Base-by-base conservation (phyloP, 2,797 vertebrate genomes). In the Neosilurus hyrtlii region DNA sequence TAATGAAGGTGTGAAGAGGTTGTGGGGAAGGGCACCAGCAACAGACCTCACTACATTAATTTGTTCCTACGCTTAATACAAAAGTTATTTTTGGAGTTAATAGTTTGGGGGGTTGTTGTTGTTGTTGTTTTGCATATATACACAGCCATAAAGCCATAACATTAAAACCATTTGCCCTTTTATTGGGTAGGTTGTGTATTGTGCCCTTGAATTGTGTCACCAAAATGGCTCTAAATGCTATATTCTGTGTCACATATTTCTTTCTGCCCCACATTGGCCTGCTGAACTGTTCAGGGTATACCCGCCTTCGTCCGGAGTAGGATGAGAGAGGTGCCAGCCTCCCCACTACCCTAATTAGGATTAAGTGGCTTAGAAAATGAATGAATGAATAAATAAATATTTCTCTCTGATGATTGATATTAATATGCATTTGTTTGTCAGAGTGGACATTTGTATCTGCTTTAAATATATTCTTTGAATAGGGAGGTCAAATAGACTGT, bases 1-100 rank as follows among this genome's bases (percentile, higher is more conserved):
- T 54, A 54, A 73, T 54, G 51, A 73, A 73, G 51, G 70, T 54
- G 24, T 73, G 49, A 54, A n/a, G 51, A 54, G 70, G 70, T 54
- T 72, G 51, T 54, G 51, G 8, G 22, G 51, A 73, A 52, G 51
- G 51, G 26, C 70, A 73, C n/a, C 70, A 52, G 49, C 49, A 73
- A 26, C 51, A 73, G 51, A 54, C 15, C 8, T 18, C 8, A 73
- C n/a, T 8, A 26, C 8, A 10, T 54, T 16, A 54, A 73, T 73
- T 52, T 54, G n/a, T 73, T 73, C 15, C n/a, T 54, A 54, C 14
- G 16, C 15, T 2, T 0, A 52, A 71, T 24, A 24, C 12, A 8
- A 66, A 7, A 5, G 11, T 7, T 14, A 11, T 51, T 70, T 22
- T 20, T 68, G 15, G 15, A 67, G 16, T 18, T 43, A 43, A 43